These are phyloP conservation scores for Gonocerus acuteangulatus DNA, from an alignment of 2,888 invertebrate species.

Conservation along the genomic window DNA sequence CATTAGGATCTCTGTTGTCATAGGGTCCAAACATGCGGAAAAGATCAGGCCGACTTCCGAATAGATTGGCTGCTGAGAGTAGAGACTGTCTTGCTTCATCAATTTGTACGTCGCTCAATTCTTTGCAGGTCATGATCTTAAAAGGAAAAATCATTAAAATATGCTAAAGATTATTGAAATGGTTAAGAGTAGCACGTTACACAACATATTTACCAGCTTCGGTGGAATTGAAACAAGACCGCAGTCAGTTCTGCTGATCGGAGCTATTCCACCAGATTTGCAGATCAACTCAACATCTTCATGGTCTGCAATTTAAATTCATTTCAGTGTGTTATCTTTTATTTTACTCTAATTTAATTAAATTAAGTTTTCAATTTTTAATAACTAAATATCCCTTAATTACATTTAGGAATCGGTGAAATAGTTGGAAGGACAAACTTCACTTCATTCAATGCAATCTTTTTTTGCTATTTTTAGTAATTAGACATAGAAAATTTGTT, in stretches of 20 bases:
- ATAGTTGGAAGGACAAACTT: too few species aligned
- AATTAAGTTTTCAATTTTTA: too few species aligned
- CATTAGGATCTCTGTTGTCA: slow-evolving; percentile 47
- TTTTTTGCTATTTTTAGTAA: too few species aligned
- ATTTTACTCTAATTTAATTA: too few species aligned
- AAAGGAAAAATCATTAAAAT: slow-evolving; percentile 26
- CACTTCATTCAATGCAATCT: too few species aligned
- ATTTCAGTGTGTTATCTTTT: too few species aligned
- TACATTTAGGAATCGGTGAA: too few species aligned
- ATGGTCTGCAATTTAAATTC: neutral
- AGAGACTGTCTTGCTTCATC: slow-evolving; percentile 60
- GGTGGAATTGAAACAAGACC: slow-evolving; percentile 58
- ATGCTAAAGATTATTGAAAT: neutral
- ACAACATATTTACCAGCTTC: slow-evolving; percentile 48
- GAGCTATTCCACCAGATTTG: slow-evolving; percentile 53
- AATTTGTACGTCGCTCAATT: slow-evolving; percentile 43
- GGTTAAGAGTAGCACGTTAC: too few species aligned
- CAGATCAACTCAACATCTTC: slow-evolving; percentile 43
- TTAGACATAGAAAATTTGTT: too few species aligned
- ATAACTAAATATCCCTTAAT: too few species aligned
- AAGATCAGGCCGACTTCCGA: slow-evolving; percentile 51
- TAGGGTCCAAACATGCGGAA: slow-evolving; percentile 60
- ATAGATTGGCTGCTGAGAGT: slow-evolving; percentile 51
- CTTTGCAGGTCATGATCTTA: slow-evolving; percentile 45
- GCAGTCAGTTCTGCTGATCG: slow-evolving; percentile 52